phyloP scores from a whole-genome alignment of 2,797 vertebrate species.

The Ateles fusciceps region DNA sequence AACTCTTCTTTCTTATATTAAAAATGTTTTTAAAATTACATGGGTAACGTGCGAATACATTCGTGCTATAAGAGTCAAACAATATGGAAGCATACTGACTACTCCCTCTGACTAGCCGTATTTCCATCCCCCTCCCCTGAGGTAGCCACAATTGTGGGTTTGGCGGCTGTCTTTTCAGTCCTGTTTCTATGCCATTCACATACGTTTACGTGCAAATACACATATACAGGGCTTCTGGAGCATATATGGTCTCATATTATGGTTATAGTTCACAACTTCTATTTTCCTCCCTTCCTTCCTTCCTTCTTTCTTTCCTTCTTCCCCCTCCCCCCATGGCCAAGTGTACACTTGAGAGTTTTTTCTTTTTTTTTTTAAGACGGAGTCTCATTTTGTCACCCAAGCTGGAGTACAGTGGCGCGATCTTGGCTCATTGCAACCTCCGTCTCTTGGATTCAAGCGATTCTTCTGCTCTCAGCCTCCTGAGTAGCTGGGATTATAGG shows the following conservation, averaged over 20 bases:
- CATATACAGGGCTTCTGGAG: neutral
- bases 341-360: too few species aligned
- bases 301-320: too few species aligned
- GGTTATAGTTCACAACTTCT: neutral
- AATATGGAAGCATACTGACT: neutral
- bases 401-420: too few species aligned
- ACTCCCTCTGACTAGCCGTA: neutral
- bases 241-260: neutral
- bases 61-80: constrained; percentile 27
- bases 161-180: neutral
- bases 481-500: too few species aligned
- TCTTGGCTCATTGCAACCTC: too few species aligned
- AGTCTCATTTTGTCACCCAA: too few species aligned
- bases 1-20: constrained; percentile 29
- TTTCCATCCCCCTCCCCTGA: constrained; percentile 25
- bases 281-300: neutral
- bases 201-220: neutral
- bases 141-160: neutral
- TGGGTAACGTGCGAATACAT: constrained; percentile 10
- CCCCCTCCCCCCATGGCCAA: too few species aligned
- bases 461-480: too few species aligned
- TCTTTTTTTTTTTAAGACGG: too few species aligned
- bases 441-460: too few species aligned
- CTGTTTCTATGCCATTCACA: neutral
- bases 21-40: constrained; percentile 38